phyloP scores from a whole-genome alignment of 1,140 invertebrate species.

The Globodera rostochiensis region DNA sequence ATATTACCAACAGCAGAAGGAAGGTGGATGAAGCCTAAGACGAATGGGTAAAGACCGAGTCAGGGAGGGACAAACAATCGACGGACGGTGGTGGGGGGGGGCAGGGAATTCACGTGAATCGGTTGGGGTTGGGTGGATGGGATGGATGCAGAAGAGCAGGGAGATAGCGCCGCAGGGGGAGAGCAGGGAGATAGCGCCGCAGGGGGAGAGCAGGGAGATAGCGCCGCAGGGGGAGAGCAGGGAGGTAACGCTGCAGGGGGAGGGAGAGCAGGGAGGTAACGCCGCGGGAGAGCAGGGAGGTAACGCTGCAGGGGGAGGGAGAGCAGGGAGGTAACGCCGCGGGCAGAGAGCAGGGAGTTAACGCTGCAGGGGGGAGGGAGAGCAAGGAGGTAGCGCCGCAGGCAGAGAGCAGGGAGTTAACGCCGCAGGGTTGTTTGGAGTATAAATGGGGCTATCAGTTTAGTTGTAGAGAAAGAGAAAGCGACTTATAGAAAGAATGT shows the following conservation, averaged over 20 bases:
- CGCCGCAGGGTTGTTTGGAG: no score
- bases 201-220: no score
- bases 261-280: background rate
- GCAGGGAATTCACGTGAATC: no score
- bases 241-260: no score
- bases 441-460: background rate
- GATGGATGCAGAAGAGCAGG: background rate
- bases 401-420: background rate
- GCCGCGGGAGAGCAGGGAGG: background rate
- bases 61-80: no score
- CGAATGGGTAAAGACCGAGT: slow-evolving; percentile 3
- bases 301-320: background rate
- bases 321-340: no score
- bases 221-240: no score
- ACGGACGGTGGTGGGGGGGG: no score
- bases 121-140: background rate
- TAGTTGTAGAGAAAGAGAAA: slow-evolving; percentile 2
- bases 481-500: background rate
- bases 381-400: background rate
- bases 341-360: background rate
- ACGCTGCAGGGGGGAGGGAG: background rate
- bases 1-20: background rate
- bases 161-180: background rate
- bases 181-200: background rate
- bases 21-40: background rate